Percentiles rank a stretch among this genome's conserved stretches.
These are phyloP conservation scores for Toxotes chatareus DNA, from an alignment of 2,113 vertebrate genomes.

Conservation along the genomic window DNA sequence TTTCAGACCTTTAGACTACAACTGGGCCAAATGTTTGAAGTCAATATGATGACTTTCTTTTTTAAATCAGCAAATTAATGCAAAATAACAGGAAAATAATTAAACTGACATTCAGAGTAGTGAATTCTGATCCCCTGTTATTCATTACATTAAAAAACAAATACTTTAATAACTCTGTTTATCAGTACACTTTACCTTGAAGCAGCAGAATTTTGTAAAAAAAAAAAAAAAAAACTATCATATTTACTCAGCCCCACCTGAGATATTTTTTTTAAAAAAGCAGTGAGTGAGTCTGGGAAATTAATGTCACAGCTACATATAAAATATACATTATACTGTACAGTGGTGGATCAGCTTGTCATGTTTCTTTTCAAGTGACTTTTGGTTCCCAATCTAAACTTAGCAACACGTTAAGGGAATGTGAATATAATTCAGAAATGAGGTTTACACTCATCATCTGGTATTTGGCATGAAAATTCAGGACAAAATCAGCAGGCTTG, in stretches of 20 bases:
- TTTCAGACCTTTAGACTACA: neutral
- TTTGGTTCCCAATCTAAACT: neutral
- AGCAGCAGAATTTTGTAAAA: neutral
- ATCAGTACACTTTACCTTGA: neutral
- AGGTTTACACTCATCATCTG: neutral
- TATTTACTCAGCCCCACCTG: no score
- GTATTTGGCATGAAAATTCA: neutral
- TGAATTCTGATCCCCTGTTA: neutral
- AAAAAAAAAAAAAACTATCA: neutral
- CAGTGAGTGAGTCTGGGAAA: neutral
- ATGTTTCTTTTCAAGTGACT: neutral
- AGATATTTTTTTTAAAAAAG: neutral
- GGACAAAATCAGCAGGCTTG: neutral
- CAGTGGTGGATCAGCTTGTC: neutral
- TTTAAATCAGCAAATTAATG: neutral
- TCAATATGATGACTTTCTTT: constrained; percentile 3
- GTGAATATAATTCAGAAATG: neutral
- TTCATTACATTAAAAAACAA: neutral
- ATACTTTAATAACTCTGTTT: neutral
- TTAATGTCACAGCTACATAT: neutral
- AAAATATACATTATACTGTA: neutral
- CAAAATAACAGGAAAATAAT: neutral
- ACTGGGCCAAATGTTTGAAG: constrained; percentile 1
- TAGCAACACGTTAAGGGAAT: neutral
- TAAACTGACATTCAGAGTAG: neutral